phyloP scores from a whole-genome alignment of 2,888 invertebrate genomes.

The Macrosoma leucophasiata region DNA sequence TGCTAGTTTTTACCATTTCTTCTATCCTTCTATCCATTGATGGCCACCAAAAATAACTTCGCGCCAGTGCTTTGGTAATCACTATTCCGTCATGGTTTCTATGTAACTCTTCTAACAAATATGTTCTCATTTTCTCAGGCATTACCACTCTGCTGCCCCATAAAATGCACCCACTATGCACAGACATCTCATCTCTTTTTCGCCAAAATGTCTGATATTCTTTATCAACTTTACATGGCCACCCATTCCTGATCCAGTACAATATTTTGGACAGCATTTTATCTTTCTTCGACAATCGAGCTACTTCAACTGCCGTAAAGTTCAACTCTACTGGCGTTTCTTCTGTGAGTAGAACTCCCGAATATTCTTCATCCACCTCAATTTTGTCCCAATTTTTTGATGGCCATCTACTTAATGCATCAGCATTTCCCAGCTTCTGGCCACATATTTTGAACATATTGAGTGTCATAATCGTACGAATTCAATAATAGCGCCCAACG shows the following conservation, averaged over 20 bases:
- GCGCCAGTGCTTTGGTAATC: conserved; percentile 19
- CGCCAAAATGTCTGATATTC: background rate
- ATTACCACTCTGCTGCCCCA: conserved; percentile 16
- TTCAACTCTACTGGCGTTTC: too few species aligned
- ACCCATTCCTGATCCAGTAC: background rate
- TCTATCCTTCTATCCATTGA: conserved; percentile 15
- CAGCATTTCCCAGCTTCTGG: conserved; percentile 5
- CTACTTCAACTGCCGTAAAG: too few species aligned
- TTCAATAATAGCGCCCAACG: conserved; percentile 18
- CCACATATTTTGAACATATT: conserved; percentile 11
- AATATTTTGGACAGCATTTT: too few species aligned
- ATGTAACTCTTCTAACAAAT: conserved; percentile 14
- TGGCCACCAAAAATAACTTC: conserved; percentile 23
- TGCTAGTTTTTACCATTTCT: background rate
- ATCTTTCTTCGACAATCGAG: too few species aligned
- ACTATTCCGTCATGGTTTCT: conserved; percentile 16
- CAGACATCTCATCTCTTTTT: conserved; percentile 1
- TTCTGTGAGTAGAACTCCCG: too few species aligned
- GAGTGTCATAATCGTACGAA: conserved; percentile 14
- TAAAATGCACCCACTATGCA: conserved; percentile 15
- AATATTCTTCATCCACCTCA: background rate
- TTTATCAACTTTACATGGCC: background rate
- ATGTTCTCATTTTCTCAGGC: conserved; percentile 6
- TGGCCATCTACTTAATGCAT: conserved; percentile 8
- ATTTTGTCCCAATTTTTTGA: background rate